Evolutionary conservation across 2,888 invertebrate genomes (phyloP), one percentile per base, ranked within the genome.

Genomic region (Hydropsyche betteni): DNA sequence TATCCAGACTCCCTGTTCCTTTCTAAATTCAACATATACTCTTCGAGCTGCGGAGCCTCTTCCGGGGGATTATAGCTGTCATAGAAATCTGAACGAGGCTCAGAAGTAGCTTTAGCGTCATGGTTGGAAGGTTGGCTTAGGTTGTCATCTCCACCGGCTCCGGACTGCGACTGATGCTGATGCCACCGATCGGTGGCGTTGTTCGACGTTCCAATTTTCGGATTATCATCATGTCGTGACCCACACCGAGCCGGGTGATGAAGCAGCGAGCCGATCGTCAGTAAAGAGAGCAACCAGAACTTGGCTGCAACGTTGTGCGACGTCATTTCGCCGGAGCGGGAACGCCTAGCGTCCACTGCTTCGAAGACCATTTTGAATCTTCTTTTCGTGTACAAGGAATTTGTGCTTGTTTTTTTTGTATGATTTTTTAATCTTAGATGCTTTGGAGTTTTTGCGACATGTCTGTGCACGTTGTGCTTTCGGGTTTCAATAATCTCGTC

Each of bases 331-430:
- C 16, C 80, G 75, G 36, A 81, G 34, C 70, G 33, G 24, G 70
- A 8, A 14, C 50, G 52, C 34, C 81, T 4, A 83, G 83, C 61
- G 78, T 81, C 0, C 33, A 33, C 33, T 6, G 33, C 61, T 83
- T 83, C 8, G 7, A 24, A 64, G 2, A 64, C 64, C 64, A 33
- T 34, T 64, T 64, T 24, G 24, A 64, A 44, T 44, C 64, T 64
- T 24, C 24, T 64, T 64, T 64, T 12, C 64, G 64, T 16, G 8
- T 44, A 8, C 4, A 44, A 44, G 44, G 1, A 6, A 10, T 44
- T 44, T 44, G 6, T 44, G 44, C 24, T 24, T 61, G 16, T 61
- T 36, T 64, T 36, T 36, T 64, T 36, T 34, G 36, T 36, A 3
- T 8, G 64, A 33, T 58, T 36, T 34, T 24, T 24, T 24, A 24